A percentile compares a stretch with the other conserved stretches of the same genome.
Evolutionary conservation across 2,113 vertebrate genomes (phyloP).

Genomic region (Callionymus lyra): DNA sequence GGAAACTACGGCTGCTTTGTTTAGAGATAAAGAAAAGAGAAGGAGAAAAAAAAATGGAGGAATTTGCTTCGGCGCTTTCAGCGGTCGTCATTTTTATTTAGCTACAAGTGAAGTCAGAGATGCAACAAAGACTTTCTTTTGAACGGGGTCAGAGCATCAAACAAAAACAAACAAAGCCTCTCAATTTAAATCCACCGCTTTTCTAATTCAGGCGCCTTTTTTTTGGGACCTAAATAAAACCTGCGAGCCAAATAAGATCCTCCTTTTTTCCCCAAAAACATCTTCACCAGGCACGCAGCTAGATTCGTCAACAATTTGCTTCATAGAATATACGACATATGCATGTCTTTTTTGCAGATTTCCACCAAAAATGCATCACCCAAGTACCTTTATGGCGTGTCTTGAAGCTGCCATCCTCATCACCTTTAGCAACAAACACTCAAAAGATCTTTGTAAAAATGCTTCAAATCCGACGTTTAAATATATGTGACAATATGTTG

Average conservation of each 20-base stretch:
- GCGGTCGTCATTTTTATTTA: slow-evolving; percentile 28
- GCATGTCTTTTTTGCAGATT: no score
- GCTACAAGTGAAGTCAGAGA: slow-evolving; percentile 14
- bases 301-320: slow-evolving; percentile 33
- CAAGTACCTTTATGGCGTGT: no score
- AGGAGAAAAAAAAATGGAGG: slow-evolving; percentile 23
- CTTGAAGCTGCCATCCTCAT: no score
- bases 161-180: slow-evolving; percentile 17
- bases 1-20: slow-evolving; percentile 39
- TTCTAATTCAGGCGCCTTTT: slow-evolving; percentile 17
- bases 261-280: slow-evolving; percentile 8
- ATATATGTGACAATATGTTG: no score
- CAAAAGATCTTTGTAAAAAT: no score
- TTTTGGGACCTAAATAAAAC: slow-evolving; percentile 24
- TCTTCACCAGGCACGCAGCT: slow-evolving; percentile 15
- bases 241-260: slow-evolving; percentile 2
- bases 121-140: slow-evolving; percentile 18
- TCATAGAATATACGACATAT: no score
- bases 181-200: slow-evolving; percentile 18
- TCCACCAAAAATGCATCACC: no score
- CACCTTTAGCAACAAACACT: no score
- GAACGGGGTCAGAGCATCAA: slow-evolving; percentile 29
- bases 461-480: no score
- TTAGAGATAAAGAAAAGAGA: slow-evolving; percentile 20
- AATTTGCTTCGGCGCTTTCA: slow-evolving; percentile 24